phyloP scores from a whole-genome alignment of 2,113 vertebrate genomes.

The Gambusia holbrooki region DNA sequence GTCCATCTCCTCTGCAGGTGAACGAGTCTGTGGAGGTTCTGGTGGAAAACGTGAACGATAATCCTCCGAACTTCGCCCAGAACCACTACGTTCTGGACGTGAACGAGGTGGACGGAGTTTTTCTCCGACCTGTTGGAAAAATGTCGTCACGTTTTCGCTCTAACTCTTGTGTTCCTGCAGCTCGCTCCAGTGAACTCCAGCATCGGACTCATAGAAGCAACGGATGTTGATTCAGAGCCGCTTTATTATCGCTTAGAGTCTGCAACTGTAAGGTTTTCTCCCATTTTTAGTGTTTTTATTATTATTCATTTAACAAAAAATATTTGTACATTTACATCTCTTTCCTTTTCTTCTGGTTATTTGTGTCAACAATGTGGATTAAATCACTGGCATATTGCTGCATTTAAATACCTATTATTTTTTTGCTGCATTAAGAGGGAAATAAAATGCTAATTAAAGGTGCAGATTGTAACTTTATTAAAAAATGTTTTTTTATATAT shows the following conservation, averaged over 20 bases:
- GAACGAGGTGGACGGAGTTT: constrained; percentile 73
- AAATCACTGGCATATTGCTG: background rate
- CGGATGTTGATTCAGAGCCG: constrained; percentile 73
- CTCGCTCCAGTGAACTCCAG: constrained; percentile 72
- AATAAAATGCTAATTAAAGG: too few relatives aligned
- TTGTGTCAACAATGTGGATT: background rate
- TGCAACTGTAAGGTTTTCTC: constrained; percentile 59
- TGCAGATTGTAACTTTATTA: too few relatives aligned
- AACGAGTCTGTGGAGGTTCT: constrained; percentile 69
- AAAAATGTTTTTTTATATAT: too few relatives aligned
- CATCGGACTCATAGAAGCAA: constrained; percentile 71
- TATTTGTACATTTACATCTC: background rate
- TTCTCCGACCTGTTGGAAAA: background rate
- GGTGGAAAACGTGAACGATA: constrained; percentile 79
- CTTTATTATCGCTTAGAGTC: constrained; percentile 78
- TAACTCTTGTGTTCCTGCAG: constrained; percentile 50
- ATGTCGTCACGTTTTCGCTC: background rate
- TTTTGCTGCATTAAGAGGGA: background rate
- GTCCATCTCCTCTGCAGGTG: constrained; percentile 52
- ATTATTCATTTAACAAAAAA: background rate
- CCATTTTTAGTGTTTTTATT: background rate
- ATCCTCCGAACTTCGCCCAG: constrained; percentile 76
- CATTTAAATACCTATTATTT: background rate
- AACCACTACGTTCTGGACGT: constrained; percentile 71
- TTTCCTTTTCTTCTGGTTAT: background rate